These are phyloP conservation scores for Pseudomyrmex pallidus DNA, from an alignment of 1,140 invertebrate genomes.

Conservation along the genomic window DNA sequence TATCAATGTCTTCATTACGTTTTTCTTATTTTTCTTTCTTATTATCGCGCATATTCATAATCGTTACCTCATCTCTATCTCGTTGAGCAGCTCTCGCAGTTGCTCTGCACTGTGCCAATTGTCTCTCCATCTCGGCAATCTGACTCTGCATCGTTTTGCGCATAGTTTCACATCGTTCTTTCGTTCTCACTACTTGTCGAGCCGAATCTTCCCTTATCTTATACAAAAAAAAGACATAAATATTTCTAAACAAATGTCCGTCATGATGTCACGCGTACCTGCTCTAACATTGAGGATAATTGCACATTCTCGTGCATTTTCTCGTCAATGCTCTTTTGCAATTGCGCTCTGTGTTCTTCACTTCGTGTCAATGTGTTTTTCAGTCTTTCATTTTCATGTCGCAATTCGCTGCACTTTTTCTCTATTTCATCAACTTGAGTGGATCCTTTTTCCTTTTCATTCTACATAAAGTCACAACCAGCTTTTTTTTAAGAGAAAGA, in stretches of 20 bases:
- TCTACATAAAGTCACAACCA: conserved; percentile 42
- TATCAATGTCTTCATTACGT: not conserved
- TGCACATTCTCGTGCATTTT: conserved; percentile 86
- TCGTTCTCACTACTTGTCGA: conserved; percentile 88
- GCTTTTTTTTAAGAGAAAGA: not conserved
- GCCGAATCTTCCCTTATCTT: conserved; percentile 89
- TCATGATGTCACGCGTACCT: conserved; percentile 68
- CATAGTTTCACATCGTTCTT: conserved; percentile 88
- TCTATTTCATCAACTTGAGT: conserved; percentile 85
- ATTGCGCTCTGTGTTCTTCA: conserved; percentile 77
- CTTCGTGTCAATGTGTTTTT: conserved; percentile 81
- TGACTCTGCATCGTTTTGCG: conserved; percentile 87
- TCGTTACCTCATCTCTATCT: conserved; percentile 87
- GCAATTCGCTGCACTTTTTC: conserved; percentile 84
- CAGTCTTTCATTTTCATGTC: conserved; percentile 85
- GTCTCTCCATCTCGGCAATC: conserved; percentile 88
- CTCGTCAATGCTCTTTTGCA: conserved; percentile 80
- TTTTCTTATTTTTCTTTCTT: not conserved
- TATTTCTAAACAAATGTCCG: not conserved
- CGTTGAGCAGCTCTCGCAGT: conserved; percentile 87
- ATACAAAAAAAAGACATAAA: not conserved
- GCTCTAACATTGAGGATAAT: conserved; percentile 88
- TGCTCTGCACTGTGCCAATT: conserved; percentile 88
- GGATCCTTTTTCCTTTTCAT: conserved; percentile 79
- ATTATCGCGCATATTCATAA: not conserved